A percentile compares a stretch with the other conserved stretches of the same genome.
Conservation (phyloP, 1,140 invertebrate species). For the Thaumatotibia leucotreta region DNA sequence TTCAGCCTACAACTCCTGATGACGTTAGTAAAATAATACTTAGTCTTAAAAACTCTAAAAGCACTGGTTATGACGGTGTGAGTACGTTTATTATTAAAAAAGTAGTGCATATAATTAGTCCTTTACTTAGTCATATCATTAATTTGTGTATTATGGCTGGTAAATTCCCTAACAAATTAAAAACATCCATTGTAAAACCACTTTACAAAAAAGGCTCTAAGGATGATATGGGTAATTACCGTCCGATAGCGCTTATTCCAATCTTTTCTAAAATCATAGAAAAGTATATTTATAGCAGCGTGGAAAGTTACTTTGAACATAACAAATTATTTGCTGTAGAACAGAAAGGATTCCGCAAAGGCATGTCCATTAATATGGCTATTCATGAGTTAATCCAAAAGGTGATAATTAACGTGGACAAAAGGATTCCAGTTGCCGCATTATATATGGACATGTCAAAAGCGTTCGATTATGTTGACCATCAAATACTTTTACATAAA, state of each 20-base stretch:
- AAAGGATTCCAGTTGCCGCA: not conserved
- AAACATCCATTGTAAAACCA: too few relatives aligned
- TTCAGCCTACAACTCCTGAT: too few relatives aligned
- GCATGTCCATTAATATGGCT: not conserved
- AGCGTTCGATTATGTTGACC: constrained; percentile 14
- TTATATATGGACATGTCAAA: constrained; percentile 4
- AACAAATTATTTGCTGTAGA: not conserved
- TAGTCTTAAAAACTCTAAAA: not conserved
- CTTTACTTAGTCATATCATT: constrained; percentile 6
- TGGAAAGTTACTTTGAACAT: not conserved
- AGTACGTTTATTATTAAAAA: not conserved
- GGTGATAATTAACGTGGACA: not conserved
- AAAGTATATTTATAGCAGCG: not conserved
- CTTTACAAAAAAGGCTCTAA: too few relatives aligned
- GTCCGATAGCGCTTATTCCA: too few relatives aligned
- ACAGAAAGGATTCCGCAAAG: constrained; percentile 1
- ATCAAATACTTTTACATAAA: not conserved
- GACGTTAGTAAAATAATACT: constrained; percentile 5
- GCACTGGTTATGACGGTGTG: constrained; percentile 4
- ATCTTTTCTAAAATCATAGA: too few relatives aligned
- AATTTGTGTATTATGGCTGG: constrained; percentile 1
- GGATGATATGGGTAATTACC: too few relatives aligned
- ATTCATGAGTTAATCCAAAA: not conserved
- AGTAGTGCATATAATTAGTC: not conserved
- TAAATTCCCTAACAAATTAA: constrained; percentile 14